Base-by-base conservation (phyloP, 37 sponge, comb jelly and placozoan species). In the Ephydatia muelleri region DNA sequence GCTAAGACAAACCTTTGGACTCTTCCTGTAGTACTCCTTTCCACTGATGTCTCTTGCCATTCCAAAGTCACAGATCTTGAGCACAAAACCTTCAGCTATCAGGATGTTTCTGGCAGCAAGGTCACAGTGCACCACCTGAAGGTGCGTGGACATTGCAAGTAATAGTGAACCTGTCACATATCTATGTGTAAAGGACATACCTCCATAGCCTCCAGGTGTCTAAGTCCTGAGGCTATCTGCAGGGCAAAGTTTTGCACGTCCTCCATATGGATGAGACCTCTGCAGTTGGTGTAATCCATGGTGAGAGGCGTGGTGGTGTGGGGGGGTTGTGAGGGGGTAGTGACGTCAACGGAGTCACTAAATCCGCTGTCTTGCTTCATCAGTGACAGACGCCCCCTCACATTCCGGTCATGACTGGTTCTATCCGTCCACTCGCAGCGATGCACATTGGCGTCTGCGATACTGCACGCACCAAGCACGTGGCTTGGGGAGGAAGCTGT, bases 51-150 rank as follows among this genome's bases (percentile, higher is more conserved):
- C 87, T 29, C 87, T 72, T 33, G 94, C 84, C 88, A 93, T 72
- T 65, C 94, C 94, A 87, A 93, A 93, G 38, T 93, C 94, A 35
- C 71, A 83, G 68, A 93, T 86, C 81, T 93, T 93, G 31, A 93
- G 81, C 9, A 87, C 71, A 76, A 89, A 90, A 0, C 83, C 87
- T 32, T 90, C 83, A 38, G 88, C 81, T 43, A 93, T 86, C 38
- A 93, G 91, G 38, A 93, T 73, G 70, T 93, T 93, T 4, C 94
- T 72, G 22, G 94, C 94, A 48, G 94, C 90, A 35, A 93, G 47
- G 69, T 93, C 94, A 78, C 94, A 79, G 71, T 93, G 94, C 23
- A 90, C 83, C 36, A 90, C 65, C 90, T 93, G 43, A 57, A 5
- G 57, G 57, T 57, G 16, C 57, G 1, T n/a, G n/a, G n/a, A n/a